phyloP scores from a whole-genome alignment of 1,140 invertebrate species.

The Zaprionus tsacasi region DNA sequence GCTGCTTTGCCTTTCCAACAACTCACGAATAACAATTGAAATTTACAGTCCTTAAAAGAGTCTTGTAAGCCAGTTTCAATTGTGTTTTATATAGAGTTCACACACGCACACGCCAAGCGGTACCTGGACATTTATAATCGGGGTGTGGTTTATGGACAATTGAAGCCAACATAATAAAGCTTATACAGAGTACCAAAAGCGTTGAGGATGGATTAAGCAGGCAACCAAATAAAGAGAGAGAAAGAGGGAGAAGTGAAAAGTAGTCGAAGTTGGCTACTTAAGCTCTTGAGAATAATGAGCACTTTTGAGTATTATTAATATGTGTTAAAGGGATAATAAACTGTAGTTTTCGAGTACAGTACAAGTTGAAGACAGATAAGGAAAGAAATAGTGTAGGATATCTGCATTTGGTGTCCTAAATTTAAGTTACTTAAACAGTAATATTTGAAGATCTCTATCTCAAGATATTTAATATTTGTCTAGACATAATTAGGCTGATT shows the following conservation, averaged over 20 bases:
- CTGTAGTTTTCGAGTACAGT: neutral
- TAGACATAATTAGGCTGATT: neutral
- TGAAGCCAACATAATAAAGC: neutral
- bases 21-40: constrained; percentile 30
- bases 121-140: neutral
- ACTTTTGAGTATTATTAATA: neutral
- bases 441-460: no score
- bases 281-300: neutral
- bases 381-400: no score
- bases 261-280: neutral
- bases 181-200: neutral
- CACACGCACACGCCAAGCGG: neutral
- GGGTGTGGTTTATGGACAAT: constrained; percentile 1
- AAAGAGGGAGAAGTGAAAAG: neutral
- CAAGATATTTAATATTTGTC: no score
- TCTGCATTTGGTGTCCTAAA: no score
- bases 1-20: constrained; percentile 8
- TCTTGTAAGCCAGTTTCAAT: constrained; percentile 8
- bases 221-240: neutral
- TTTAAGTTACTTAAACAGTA: no score
- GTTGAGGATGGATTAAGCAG: neutral
- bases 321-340: no score
- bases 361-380: neutral
- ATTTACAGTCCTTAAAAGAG: constrained; percentile 24
- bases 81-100: constrained; percentile 8